These are phyloP conservation scores for Drosophila pegasa DNA, from an alignment of 2,888 invertebrate species.

Conservation along the genomic window DNA sequence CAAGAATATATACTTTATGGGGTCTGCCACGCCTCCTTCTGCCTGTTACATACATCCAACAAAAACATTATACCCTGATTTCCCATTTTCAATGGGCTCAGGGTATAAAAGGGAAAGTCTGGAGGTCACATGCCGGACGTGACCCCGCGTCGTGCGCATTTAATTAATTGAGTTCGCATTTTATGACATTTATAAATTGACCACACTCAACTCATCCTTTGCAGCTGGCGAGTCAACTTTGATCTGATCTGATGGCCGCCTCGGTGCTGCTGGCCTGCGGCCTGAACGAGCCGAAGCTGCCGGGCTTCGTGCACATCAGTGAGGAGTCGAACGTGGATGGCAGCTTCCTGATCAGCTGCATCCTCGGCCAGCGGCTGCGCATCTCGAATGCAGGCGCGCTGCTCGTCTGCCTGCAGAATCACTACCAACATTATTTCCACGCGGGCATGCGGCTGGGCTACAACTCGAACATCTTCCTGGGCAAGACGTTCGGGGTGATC, in stretches of 20 bases:
- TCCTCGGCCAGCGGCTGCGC: slow-evolving; percentile 88
- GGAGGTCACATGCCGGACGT: slow-evolving; percentile 56
- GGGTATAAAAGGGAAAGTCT: slow-evolving; percentile 36
- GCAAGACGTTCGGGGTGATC: slow-evolving; percentile 86
- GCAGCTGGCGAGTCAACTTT: slow-evolving; percentile 36
- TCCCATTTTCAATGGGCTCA: no score
- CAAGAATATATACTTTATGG: no score
- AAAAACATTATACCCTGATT: no score
- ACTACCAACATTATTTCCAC: slow-evolving; percentile 90
- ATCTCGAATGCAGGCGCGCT: slow-evolving; percentile 87
- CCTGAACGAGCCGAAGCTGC: slow-evolving; percentile 87
- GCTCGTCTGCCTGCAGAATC: slow-evolving; percentile 89
- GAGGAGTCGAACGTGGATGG: slow-evolving; percentile 90
- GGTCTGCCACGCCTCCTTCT: no score
- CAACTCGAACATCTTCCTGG: slow-evolving; percentile 87
- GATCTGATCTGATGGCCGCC: slow-evolving; percentile 86
- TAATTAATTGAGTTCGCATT: slow-evolving; percentile 68
- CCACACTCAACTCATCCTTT: no score
- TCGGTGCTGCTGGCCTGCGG: slow-evolving; percentile 88
- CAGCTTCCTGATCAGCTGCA: slow-evolving; percentile 89
- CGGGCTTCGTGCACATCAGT: slow-evolving; percentile 87
- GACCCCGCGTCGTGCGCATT: slow-evolving; percentile 43
- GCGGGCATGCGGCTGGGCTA: slow-evolving; percentile 91
- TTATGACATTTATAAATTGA: slow-evolving; percentile 71
- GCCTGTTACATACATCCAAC: no score